Conservation (phyloP, 2,113 vertebrate species). For the Uria lomvia region DNA sequence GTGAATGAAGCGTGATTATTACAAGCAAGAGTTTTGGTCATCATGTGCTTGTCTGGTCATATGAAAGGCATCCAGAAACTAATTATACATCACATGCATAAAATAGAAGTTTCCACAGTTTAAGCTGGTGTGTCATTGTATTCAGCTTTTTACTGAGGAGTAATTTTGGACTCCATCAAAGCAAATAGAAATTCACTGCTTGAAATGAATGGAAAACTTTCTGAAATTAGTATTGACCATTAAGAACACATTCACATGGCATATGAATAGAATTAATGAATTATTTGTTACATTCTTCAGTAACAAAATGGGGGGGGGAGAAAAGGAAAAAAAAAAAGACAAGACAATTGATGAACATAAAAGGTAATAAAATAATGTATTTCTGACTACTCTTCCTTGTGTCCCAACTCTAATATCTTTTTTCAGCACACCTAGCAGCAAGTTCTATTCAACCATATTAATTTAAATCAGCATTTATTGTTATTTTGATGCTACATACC, state of each 20-base stretch:
- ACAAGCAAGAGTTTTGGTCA: background rate
- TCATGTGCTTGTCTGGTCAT: background rate
- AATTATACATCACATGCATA: background rate
- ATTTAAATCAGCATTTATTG: constrained; percentile 17
- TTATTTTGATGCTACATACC: constrained; percentile 7
- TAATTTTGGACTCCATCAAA: background rate
- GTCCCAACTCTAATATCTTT: background rate
- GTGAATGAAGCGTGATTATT: background rate
- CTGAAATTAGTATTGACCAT: background rate
- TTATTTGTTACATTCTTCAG: background rate
- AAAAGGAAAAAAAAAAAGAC: background rate
- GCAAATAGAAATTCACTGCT: background rate
- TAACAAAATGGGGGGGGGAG: background rate
- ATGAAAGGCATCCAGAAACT: background rate
- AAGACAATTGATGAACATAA: background rate
- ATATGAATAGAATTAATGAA: background rate
- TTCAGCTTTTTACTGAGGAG: background rate
- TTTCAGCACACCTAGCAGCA: background rate
- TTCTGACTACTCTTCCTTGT: background rate
- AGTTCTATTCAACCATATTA: background rate
- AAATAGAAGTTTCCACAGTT: background rate
- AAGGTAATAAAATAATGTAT: background rate
- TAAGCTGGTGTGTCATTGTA: background rate
- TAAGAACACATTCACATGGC: background rate
- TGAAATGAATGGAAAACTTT: background rate